These are phyloP conservation scores for Acanthaster planci DNA, from an alignment of 35 echinoderm and acorn worm species.

Conservation along the genomic window DNA sequence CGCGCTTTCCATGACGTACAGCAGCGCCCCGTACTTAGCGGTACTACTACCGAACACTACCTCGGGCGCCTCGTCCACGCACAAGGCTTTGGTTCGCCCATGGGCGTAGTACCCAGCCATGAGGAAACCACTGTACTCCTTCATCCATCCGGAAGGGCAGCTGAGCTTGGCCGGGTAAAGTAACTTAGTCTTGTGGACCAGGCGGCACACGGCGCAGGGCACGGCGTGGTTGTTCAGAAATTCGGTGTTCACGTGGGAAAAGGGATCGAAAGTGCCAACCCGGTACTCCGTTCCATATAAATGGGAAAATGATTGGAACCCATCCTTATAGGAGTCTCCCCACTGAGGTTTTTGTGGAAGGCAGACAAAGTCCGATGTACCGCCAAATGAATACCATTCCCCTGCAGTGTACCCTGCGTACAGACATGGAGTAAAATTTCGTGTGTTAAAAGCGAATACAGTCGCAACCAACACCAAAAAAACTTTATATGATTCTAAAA, in stretches of 20 bases:
- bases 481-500: no score
- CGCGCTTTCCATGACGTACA: slow-evolving; percentile 30
- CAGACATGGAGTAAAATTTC: neutral
- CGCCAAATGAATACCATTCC: slow-evolving; percentile 42
- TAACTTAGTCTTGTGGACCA: slow-evolving; percentile 9
- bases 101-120: slow-evolving; percentile 36
- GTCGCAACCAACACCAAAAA: no score
- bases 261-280: slow-evolving; percentile 27
- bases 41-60: neutral
- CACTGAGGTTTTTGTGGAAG: slow-evolving; percentile 41
- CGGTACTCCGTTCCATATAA: slow-evolving; percentile 47
- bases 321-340: slow-evolving; percentile 24
- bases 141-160: slow-evolving; percentile 48
- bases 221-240: slow-evolving; percentile 28
- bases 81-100: slow-evolving; percentile 9
- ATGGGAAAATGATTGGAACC: neutral
- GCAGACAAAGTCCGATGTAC: slow-evolving; percentile 18
- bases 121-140: slow-evolving; percentile 56
- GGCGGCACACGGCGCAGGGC: slow-evolving; percentile 54
- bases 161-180: no score
- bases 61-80: slow-evolving; percentile 46
- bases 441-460: no score
- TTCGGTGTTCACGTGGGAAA: slow-evolving; percentile 32
- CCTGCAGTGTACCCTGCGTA: neutral
- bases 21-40: neutral